Evolutionary conservation across 2,797 vertebrate genomes (phyloP), one percentile per base, ranked within the genome.

Genomic region (Tinamus major): DNA sequence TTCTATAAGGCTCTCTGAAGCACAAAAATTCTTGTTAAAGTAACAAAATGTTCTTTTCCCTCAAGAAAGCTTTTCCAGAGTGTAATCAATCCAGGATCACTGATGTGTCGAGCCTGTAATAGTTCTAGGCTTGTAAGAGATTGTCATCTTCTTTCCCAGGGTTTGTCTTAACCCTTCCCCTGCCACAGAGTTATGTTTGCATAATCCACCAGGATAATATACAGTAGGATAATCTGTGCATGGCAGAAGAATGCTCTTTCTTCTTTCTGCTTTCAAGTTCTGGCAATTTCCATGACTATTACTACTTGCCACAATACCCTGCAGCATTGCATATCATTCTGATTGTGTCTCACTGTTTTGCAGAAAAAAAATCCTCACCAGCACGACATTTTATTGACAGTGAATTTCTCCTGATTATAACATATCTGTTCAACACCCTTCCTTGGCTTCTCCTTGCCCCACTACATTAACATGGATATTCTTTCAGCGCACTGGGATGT

Each of bases 11-110:
- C 48, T 35, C 9, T 75, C 35, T n/a, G 23, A 56, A 87, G 17
- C 29, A 64, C 81, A 82, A 79, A 27, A 14, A 51, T 48, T 79
- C 56, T 31, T 55, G 4, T 21, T 71, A 6, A 3, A 1, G 37
- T 17, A 87, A 53, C 13, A 78, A 61, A 72, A 83, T 37, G 19
- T 37, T 64, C 44, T 71, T 20, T 33, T n/a, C 41, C 10, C 37
- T 71, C 15, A 41, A 68, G 14, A 85, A 67, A 91, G 5, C 0
- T 1, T 53, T 72, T 51, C 41, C 2, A 2, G 37, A 58, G 5
- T 13, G 48, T 58, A 61, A 0, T 0, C 18, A 44, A 6, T 53
- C 10, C 21, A 53, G 29, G 23, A 46, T 83, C 49, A 64, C 33
- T 71, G 58, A 69, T 20, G 18, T 59, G 41, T 83, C 26, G 64